Base-by-base conservation (phyloP, 2,888 invertebrate genomes). In the Agonopterix subpropinquella region DNA sequence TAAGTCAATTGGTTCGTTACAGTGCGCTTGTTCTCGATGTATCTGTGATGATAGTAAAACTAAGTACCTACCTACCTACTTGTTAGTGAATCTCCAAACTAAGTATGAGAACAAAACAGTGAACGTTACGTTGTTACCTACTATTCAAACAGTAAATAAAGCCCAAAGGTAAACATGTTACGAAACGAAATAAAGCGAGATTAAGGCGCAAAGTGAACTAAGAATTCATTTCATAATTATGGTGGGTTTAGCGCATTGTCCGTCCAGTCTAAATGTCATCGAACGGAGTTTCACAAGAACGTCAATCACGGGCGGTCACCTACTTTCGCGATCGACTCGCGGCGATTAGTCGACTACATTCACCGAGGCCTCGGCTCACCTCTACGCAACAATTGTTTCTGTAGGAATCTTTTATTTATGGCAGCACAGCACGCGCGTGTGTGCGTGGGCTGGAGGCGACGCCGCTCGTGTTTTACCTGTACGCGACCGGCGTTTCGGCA, bases 361-460 rank as follows among this genome's bases (percentile, higher is more conserved):
- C 86, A 84, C 86, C 77, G 80, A 79, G 81, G 80, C 79, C 81
- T 80, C 42, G 73, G 68, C 77, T 84, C 81, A 80, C 84, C 81
- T 87, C 87, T 84, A 88, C 86, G 87, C 87, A 87, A 86, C 87
- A 84, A 88, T 88, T 87, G 88, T 86, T 88, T 88, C 86, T 85
- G 83, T 87, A 83, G 80, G 87, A 86, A 87, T 88, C 88, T 87
- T 86, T 88, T 88, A 87, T 88, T 87, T 88, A 88, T 86, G 87
- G 83, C 81, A 80, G 78, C 78, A 71, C 69, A 59, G 74, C 61
- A 56, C 56, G 67, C 64, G 72, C 56, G 59, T 78, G 85, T 86
- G 85, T 81, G 84, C 71, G 80, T 72, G 73, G 66, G 70, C 70
- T 62, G 74, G 74, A 73, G 77, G 70, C 76, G 77, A 72, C 73